Conservation (phyloP, 2,888 invertebrate species). For the Malthinus flaveolus region DNA sequence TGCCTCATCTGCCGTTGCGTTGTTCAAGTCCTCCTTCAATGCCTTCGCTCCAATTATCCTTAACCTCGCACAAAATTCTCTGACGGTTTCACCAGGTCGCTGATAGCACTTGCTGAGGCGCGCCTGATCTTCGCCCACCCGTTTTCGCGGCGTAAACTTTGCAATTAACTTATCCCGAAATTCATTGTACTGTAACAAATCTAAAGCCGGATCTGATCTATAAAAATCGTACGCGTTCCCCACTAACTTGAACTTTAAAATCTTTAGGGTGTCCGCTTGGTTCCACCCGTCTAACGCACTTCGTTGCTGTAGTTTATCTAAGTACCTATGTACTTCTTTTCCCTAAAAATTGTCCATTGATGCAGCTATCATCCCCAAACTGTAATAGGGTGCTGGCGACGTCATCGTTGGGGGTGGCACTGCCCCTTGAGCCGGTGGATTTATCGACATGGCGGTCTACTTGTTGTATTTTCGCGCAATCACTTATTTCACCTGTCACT, state of each 20-base stretch:
- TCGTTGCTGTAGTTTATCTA: neutral
- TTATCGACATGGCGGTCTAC: too few relatives aligned
- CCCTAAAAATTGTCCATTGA: neutral
- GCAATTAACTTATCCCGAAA: neutral
- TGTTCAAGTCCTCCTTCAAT: neutral
- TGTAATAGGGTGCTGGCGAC: neutral
- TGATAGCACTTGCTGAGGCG: neutral
- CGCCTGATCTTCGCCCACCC: neutral
- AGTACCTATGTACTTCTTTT: neutral
- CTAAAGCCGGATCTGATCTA: neutral
- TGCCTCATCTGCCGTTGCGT: neutral
- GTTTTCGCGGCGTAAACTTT: neutral
- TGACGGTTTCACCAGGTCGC: neutral
- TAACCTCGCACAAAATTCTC: neutral
- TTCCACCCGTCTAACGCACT: neutral
- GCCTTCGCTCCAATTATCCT: neutral
- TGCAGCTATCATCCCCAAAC: neutral
- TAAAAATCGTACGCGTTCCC: neutral
- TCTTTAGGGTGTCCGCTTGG: neutral
- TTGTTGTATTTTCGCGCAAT: too few relatives aligned
- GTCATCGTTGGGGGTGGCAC: too few relatives aligned
- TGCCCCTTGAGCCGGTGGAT: too few relatives aligned
- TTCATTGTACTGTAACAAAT: neutral
- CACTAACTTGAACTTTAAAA: neutral
- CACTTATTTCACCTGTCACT: too few relatives aligned